Conservation (phyloP, 2,888 invertebrate species). For the Nomada ruficornis region DNA sequence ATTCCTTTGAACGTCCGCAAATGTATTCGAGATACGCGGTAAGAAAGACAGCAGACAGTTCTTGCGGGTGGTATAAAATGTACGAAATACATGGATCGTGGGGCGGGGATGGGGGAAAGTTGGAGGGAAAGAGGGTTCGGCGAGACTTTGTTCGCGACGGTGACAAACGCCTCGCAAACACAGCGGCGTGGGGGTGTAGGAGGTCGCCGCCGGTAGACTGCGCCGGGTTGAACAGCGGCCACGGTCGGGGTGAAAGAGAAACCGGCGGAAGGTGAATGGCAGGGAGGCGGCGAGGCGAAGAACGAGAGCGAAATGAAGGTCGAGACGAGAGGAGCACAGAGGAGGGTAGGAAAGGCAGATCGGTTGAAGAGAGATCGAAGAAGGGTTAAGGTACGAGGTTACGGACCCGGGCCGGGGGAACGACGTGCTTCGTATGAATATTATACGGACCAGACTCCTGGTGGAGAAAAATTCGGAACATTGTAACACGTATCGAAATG, state of each 20-base stretch:
- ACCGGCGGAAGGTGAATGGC: constrained; percentile 29
- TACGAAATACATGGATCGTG: constrained; percentile 22
- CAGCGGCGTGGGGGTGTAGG: constrained; percentile 50
- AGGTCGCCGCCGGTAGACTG: constrained; percentile 55
- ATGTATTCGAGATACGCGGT: too few relatives aligned
- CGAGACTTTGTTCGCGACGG: constrained; percentile 69
- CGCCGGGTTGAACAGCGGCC: constrained; percentile 49
- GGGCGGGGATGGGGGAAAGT: constrained; percentile 2
- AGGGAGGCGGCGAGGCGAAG: constrained; percentile 16
- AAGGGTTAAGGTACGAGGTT: constrained; percentile 44
- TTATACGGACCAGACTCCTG: too few relatives aligned
- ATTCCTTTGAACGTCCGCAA: too few relatives aligned
- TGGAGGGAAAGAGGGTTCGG: constrained; percentile 11
- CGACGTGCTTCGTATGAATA: background rate
- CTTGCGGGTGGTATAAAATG: background rate
- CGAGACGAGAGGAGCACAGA: constrained; percentile 33
- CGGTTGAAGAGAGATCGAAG: constrained; percentile 42
- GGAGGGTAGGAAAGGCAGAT: constrained; percentile 16
- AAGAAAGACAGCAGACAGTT: background rate
- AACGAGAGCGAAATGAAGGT: constrained; percentile 60
- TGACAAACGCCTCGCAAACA: constrained; percentile 70
- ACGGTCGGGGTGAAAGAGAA: constrained; percentile 45
- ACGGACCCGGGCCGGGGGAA: constrained; percentile 26
- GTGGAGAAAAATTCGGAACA: background rate
- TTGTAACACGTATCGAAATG: background rate